Conservation (phyloP, 2,797 vertebrate species). For the Amblyraja radiata region DNA sequence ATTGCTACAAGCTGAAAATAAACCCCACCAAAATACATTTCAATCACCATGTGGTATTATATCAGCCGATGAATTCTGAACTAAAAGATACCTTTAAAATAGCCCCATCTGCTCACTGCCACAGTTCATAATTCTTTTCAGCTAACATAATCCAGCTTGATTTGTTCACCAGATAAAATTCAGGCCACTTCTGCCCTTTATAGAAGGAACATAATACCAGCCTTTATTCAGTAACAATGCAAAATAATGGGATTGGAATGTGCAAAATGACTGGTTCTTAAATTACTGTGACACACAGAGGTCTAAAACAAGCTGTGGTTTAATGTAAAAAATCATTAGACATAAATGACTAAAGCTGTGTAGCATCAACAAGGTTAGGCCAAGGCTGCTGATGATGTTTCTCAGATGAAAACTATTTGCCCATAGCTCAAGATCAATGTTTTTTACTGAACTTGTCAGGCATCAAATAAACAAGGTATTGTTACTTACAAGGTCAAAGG, state of each 20-base stretch:
- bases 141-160: slow-evolving; percentile 99
- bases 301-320: slow-evolving; percentile 75
- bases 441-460: slow-evolving; percentile 39
- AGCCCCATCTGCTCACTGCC: slow-evolving; percentile 73
- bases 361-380: slow-evolving; percentile 71
- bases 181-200: slow-evolving; percentile 98
- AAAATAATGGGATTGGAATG: slow-evolving; percentile 98
- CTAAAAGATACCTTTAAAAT: slow-evolving; percentile 74
- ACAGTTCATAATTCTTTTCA: slow-evolving; percentile 93
- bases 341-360: slow-evolving; percentile 73
- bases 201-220: slow-evolving; percentile 94
- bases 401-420: slow-evolving; percentile 47
- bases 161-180: slow-evolving; percentile 99
- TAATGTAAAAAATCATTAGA: slow-evolving; percentile 83
- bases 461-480: slow-evolving; percentile 42
- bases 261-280: slow-evolving; percentile 88
- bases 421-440: slow-evolving; percentile 51
- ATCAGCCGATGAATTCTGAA: slow-evolving; percentile 62
- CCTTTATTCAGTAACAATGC: slow-evolving; percentile 98
- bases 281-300: slow-evolving; percentile 83
- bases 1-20: slow-evolving; percentile 79
- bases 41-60: slow-evolving; percentile 71
- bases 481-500: too few relatives aligned
- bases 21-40: slow-evolving; percentile 61
- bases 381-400: slow-evolving; percentile 58